Base-by-base conservation (phyloP, 1,140 invertebrate genomes). In the Halesus radiatus region DNA sequence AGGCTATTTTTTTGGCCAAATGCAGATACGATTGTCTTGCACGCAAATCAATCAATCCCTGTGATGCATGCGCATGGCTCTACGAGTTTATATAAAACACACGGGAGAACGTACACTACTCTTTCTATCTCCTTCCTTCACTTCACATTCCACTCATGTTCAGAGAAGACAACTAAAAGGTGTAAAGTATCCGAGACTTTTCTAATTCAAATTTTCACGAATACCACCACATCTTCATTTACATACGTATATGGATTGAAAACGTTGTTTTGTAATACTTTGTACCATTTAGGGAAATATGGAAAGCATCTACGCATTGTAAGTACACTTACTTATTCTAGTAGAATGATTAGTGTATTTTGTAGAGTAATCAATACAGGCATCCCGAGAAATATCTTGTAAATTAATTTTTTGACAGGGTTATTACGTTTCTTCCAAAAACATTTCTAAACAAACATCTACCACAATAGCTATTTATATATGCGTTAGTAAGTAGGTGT, bases 1-100 rank as follows among this genome's bases (percentile, higher is more conserved):
- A 13, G 8, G 26, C 26, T 5, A 29, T 7, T 3, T 32, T 45
- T 45, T 45, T 45, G 13, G 37, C 37, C 1, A 45, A 45, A 45
- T 45, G 7, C 8, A 45, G 37, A 45, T 45, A 13, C 10, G 1
- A 45, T 45, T 45, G 10, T 45, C 37, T 45, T 8, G 37, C 37
- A 13, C 10, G 37, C 23, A 80, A 78, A 78, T 74, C 66, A 82
- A 82, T 82, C 81, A 80, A 82, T 82, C 80, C 81, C 64, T 74
- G 78, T 82, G 70, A 74, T 80, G 62, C 81, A 82, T 80, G 81
- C 81, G 66, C 81, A 82, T 76, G 81, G 80, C 72, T 74, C 72
- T 70, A 82, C 81, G 80, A 74, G 78, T 82, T 79, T 60, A 8
- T 78, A 56, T 3, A 58, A 8, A 20, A 18, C 29, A 32, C 45